Evolutionary conservation across 1,140 invertebrate species (phyloP), one percentile per base, ranked within the genome.

Genomic region (Macrostomum lignano): DNA sequence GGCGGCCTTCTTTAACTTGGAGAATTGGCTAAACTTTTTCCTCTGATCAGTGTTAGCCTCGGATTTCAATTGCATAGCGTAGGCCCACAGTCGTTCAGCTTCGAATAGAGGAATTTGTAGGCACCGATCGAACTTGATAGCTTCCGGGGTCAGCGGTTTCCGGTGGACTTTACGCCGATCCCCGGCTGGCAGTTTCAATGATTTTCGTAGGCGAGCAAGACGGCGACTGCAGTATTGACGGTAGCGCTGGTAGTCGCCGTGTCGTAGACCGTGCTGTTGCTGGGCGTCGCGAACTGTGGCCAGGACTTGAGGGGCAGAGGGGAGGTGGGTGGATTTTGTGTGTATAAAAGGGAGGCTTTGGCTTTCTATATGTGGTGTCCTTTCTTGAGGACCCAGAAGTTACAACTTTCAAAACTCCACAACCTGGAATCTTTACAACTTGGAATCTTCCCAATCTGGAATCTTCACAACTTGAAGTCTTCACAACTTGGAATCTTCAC

Each of bases 231-330:
- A 96, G 48, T 94, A 96, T 13, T 76, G 74, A 35, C 68, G 66
- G 47, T 96, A 98, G 25, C 88, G 65, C 48, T 93, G 81, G 54
- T 78, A 94, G 57, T 96, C 86, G 15, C 76, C 77, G 60, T 96
- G 88, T 15, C 86, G 68, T 5, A 98, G 62, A 14, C 91, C 91
- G 67, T 96, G 88, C 46, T 93, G 82, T 51, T 84, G 78, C 47
- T 96, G 86, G 20, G 75, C 73, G 52, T 93, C 81, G 60, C 77
- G 84, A 7, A 91, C 76, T 31, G 91, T 62, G 43, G 74, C 72
- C 38, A 96, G 63, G 46, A 94, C 79, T 84, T n/a, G n/a, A n/a
- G n/a, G n/a, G n/a, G n/a, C n/a, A n/a, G n/a, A n/a, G n/a, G n/a
- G n/a, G n/a, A n/a, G n/a, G n/a, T n/a, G n/a, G n/a, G n/a, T n/a